Conservation (phyloP, 2,113 vertebrate genomes). For the Passer domesticus region DNA sequence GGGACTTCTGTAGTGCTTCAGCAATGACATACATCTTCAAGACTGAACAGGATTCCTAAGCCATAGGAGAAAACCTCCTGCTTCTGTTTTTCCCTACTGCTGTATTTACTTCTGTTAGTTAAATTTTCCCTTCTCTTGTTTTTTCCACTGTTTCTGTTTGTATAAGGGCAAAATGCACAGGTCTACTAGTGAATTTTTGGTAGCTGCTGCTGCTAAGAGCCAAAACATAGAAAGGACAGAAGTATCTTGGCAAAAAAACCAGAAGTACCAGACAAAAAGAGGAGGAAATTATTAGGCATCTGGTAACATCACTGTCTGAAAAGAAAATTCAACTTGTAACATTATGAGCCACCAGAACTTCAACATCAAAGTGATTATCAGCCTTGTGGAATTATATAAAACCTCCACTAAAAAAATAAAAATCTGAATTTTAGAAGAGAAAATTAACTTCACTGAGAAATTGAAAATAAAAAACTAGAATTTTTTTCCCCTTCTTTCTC, state of each 20-base stretch:
- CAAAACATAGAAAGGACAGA: background rate
- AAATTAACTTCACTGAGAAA: background rate
- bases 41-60: background rate
- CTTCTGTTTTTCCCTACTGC: background rate
- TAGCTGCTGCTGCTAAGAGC: background rate
- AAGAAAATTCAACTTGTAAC: background rate
- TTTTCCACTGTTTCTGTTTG: background rate
- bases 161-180: background rate
- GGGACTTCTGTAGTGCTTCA: background rate
- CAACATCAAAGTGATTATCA: background rate
- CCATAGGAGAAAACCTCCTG: background rate
- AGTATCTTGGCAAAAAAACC: background rate
- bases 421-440: background rate
- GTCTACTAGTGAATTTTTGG: background rate
- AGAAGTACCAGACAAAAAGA: background rate
- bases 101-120: background rate
- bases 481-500: background rate
- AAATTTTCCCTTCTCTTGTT: background rate
- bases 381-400: background rate
- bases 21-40: background rate
- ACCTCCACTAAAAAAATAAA: background rate
- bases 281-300: background rate
- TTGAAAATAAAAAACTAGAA: background rate
- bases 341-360: background rate
- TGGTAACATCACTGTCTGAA: background rate